Conservation (phyloP, 2,113 vertebrate species). For the Camelus dromedarius region DNA sequence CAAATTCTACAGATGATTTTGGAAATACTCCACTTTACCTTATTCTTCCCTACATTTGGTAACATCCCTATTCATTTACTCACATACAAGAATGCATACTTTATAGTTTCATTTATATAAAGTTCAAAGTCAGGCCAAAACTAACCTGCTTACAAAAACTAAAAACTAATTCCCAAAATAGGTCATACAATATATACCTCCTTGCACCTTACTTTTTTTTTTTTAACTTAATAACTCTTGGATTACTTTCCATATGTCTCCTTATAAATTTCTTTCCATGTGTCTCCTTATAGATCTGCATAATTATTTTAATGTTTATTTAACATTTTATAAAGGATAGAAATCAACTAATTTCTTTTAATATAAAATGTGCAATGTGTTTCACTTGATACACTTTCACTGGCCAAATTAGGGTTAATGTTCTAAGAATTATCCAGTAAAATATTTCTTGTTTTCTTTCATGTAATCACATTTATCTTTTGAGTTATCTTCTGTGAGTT, state of each 20-base stretch:
- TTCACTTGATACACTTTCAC: background rate
- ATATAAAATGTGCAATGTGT: background rate
- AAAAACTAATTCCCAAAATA: background rate
- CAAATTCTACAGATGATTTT: background rate
- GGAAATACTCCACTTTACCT: background rate
- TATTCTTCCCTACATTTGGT: background rate
- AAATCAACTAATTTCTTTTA: background rate
- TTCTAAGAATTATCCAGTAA: background rate
- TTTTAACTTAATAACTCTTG: background rate
- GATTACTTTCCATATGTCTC: background rate
- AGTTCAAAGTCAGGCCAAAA: background rate
- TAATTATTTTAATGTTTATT: slow-evolving; percentile 12
- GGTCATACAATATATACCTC: background rate
- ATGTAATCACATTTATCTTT: background rate
- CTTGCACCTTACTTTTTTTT: background rate
- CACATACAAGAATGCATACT: background rate
- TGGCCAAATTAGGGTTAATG: background rate
- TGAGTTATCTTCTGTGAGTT: background rate
- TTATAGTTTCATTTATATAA: background rate
- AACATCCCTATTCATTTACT: background rate
- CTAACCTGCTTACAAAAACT: background rate
- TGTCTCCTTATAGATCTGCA: background rate
- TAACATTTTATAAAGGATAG: background rate
- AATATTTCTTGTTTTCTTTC: background rate
- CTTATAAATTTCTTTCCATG: background rate